Evolutionary conservation across 2,113 vertebrate genomes (phyloP).

Genomic region (Arenaria interpres): DNA sequence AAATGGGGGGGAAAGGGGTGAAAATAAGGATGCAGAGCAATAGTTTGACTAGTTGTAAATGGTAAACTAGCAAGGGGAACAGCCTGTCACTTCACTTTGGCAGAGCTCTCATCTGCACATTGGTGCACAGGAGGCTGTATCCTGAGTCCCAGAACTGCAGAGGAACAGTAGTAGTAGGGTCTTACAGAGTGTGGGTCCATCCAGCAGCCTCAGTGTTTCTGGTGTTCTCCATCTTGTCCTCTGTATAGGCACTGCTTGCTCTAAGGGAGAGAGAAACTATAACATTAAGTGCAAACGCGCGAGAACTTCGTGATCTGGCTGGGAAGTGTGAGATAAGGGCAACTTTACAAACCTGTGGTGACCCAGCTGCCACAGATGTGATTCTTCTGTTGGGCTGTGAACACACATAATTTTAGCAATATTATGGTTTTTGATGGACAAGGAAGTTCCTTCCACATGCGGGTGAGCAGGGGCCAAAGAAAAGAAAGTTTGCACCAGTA

Average conservation of each 20-base stretch:
- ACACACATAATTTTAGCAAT: neutral
- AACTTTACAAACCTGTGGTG: neutral
- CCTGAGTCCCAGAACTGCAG: neutral
- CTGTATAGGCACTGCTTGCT: neutral
- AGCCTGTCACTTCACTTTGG: neutral
- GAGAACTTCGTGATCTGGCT: neutral
- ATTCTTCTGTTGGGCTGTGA: neutral
- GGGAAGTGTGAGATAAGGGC: neutral
- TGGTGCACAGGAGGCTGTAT: neutral
- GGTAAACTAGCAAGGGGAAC: neutral
- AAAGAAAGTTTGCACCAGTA: neutral
- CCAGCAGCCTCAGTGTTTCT: neutral
- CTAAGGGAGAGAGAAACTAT: neutral
- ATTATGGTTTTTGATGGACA: neutral
- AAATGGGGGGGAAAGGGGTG: neutral
- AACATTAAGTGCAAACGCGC: neutral
- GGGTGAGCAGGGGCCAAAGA: neutral
- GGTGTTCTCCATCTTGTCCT: neutral
- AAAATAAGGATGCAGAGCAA: neutral
- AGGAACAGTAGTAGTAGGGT: neutral
- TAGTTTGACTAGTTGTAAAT: neutral
- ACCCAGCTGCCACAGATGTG: neutral
- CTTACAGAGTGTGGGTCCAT: neutral
- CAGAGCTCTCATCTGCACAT: neutral
- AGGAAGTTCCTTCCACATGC: neutral